Evolutionary conservation across 2,888 invertebrate species (phyloP), one percentile per base, ranked within the genome.

Genomic region (Cosmia pyralina): DNA sequence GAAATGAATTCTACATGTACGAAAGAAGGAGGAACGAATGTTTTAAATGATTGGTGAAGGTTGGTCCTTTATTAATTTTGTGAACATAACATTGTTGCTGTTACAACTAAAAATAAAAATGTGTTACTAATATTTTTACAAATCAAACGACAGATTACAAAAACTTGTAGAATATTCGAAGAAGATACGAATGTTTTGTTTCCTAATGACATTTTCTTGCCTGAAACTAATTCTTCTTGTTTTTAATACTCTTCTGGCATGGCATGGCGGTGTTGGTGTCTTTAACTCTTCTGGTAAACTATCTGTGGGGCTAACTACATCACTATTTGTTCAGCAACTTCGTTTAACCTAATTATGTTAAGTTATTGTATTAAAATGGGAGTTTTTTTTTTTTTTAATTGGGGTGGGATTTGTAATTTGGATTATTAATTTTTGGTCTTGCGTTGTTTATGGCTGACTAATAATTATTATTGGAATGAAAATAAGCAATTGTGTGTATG

Each of bases 261-360:
- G 90, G 91, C 91, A 90, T 90, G 90, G 62, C 69, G 92, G 92
- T 92, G 89, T 87, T 84, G 92, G 91, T 86, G 79, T 80, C 82
- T 83, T 81, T 81, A 58, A 79, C 50, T 79, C 64, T 70, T 78
- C 62, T 63, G 70, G 66, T 69, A 46, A 46, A 1, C 63, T 74
- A 53, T 65, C 63, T 69, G 19, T 60, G 69, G 70, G 73, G 48
- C 48, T 77, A 72, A 67, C 28, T 77, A 50, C 52, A 69, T 68
- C 60, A 75, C 44, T 48, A 57, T 65, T 63, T 65, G 34, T 57
- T 50, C 55, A 69, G 28, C 65, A 57, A 50, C 17, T 72, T 72
- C 34, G 41, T n/a, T 57, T 62, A 38, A 38, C 38, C 38, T 55
- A 67, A 67, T 53, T 48, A n/a, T 22, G 44, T 46, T 44, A 62